Conservation (phyloP, 1,140 invertebrate species). For the Lineus longissimus region DNA sequence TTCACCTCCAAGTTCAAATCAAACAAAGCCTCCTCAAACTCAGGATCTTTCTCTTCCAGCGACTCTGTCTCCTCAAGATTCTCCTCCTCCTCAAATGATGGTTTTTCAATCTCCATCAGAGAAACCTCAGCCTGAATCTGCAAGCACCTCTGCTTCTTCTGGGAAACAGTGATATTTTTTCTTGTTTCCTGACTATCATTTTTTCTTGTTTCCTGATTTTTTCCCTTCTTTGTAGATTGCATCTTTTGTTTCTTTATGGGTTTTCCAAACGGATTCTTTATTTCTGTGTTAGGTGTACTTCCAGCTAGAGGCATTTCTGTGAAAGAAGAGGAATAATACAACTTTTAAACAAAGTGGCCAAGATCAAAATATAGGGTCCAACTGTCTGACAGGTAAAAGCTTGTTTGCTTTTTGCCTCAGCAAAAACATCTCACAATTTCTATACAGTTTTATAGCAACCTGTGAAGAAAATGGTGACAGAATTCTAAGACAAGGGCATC, state of each 20-base stretch:
- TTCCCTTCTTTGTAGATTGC: not conserved
- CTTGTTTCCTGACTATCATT: too few species aligned
- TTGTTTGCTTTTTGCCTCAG: too few species aligned
- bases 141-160: not conserved
- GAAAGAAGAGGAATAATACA: too few species aligned
- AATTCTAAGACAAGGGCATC: too few species aligned
- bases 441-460: too few species aligned
- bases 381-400: too few species aligned
- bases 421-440: too few species aligned
- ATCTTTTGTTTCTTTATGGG: not conserved
- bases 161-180: conserved; percentile 1
- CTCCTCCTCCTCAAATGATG: not conserved
- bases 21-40: conserved; percentile 9
- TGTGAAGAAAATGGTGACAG: too few species aligned
- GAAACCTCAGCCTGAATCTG: not conserved
- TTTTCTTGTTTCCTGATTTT: not conserved
- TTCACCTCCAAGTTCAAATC: conserved; percentile 24
- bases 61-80: not conserved
- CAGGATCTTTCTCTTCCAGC: not conserved
- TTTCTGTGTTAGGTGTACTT: too few species aligned
- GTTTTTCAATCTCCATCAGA: not conserved
- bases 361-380: too few species aligned
- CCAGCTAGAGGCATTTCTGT: too few species aligned
- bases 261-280: not conserved
- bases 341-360: too few species aligned